These are phyloP conservation scores for Apodemus agrarius DNA, from an alignment of 2,797 vertebrate species.

Conservation along the genomic window DNA sequence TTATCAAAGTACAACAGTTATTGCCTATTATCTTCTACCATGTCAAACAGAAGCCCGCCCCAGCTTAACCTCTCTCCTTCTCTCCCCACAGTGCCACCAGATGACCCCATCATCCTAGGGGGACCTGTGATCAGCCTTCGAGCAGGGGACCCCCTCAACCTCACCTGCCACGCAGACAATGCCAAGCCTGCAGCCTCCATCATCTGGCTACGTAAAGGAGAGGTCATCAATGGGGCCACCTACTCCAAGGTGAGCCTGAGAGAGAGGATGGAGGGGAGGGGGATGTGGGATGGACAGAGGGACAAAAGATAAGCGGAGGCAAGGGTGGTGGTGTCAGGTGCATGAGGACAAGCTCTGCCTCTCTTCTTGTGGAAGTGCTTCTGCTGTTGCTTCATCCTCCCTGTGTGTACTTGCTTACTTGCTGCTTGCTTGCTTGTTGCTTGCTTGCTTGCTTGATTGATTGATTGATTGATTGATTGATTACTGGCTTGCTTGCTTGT, in stretches of 20 bases:
- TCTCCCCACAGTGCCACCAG: conserved; percentile 93
- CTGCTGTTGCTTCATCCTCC: background rate
- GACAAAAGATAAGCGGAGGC: background rate
- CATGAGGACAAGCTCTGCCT: background rate
- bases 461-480: too few species aligned
- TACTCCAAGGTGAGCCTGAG: conserved; percentile 95
- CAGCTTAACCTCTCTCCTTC: conserved; percentile 42
- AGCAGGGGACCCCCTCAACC: conserved; percentile 96
- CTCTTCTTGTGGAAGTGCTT: background rate
- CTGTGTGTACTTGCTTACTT: background rate
- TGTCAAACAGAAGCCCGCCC: background rate
- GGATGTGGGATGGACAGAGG: background rate
- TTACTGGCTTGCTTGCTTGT: too few species aligned
- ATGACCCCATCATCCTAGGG: conserved; percentile 95
- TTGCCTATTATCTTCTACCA: background rate
- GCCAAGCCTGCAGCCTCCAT: conserved; percentile 98
- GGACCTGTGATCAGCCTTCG: conserved; percentile 96
- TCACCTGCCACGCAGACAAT: conserved; percentile 97
- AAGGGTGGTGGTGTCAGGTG: background rate
- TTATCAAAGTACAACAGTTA: conserved; percentile 12
- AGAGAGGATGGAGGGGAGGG: fast-evolving
- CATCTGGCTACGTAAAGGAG: conserved; percentile 96
- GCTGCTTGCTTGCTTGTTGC: too few species aligned
- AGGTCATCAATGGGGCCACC: conserved; percentile 97
- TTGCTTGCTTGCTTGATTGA: too few species aligned